A percentile compares a stretch with the other conserved stretches of the same genome.
Conservation (phyloP, 2,797 vertebrate genomes). For the Hemitrygon akajei region DNA sequence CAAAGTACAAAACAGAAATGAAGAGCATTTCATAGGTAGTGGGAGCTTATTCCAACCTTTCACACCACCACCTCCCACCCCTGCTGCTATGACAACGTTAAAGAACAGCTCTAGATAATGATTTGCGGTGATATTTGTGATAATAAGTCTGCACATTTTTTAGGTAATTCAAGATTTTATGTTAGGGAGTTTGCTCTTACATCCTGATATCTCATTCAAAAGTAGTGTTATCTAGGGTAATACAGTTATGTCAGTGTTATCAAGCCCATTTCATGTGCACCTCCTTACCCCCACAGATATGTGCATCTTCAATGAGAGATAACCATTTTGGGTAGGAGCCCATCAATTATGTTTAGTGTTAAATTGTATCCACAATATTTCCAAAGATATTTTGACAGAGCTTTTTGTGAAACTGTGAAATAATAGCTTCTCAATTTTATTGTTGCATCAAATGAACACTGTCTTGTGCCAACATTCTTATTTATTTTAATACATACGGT, state of each 20-base stretch:
- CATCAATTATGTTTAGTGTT: not conserved
- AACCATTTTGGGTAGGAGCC: not conserved
- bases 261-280: not conserved
- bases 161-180: not conserved
- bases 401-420: not conserved
- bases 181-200: not conserved
- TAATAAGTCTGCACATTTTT: not conserved
- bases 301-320: not conserved
- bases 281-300: not conserved
- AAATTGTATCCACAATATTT: not conserved
- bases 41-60: too few relatives aligned
- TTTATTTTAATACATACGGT: not conserved
- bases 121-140: not conserved
- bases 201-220: not conserved
- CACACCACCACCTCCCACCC: too few relatives aligned
- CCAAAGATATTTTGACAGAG: not conserved
- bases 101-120: not conserved
- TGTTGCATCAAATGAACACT: not conserved
- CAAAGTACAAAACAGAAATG: too few relatives aligned
- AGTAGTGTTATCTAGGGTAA: not conserved
- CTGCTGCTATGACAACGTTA: too few relatives aligned
- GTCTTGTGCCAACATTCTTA: not conserved
- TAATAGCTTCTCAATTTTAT: not conserved
- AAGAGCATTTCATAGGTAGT: too few relatives aligned
- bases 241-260: not conserved